phyloP scores from a whole-genome alignment of 35 echinoderm and acorn worm species.

The Nesometra sesokonis region DNA sequence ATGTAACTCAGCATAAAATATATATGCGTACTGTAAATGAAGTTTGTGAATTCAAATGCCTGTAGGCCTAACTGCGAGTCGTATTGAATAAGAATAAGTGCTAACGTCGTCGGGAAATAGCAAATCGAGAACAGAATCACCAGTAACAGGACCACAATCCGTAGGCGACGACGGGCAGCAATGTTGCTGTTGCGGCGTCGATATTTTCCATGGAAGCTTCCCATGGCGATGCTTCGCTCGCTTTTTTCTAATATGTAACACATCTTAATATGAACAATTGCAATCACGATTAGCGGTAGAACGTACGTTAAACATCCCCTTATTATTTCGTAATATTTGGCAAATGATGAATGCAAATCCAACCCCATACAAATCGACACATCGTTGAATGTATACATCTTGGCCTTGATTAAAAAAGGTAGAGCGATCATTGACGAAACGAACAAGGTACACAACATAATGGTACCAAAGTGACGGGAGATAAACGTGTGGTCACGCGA shows the following conservation, averaged over 20 bases:
- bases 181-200: background rate
- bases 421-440: background rate
- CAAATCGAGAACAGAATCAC: background rate
- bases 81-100: background rate
- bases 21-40: background rate
- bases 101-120: background rate
- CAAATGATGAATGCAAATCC: background rate
- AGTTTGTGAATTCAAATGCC: background rate
- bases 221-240: background rate
- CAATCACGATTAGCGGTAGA: background rate
- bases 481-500: background rate
- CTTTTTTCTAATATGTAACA: background rate
- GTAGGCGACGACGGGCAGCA: background rate
- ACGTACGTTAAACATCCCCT: background rate
- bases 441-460: background rate
- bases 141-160: background rate
- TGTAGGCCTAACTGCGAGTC: background rate
- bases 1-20: background rate
- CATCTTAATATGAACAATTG: background rate
- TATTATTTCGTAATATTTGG: background rate
- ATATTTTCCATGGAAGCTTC: background rate
- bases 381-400: background rate
- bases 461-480: background rate
- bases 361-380: background rate
- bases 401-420: background rate